Conservation (phyloP, 2,888 invertebrate species). For the Catocala fraxini region DNA sequence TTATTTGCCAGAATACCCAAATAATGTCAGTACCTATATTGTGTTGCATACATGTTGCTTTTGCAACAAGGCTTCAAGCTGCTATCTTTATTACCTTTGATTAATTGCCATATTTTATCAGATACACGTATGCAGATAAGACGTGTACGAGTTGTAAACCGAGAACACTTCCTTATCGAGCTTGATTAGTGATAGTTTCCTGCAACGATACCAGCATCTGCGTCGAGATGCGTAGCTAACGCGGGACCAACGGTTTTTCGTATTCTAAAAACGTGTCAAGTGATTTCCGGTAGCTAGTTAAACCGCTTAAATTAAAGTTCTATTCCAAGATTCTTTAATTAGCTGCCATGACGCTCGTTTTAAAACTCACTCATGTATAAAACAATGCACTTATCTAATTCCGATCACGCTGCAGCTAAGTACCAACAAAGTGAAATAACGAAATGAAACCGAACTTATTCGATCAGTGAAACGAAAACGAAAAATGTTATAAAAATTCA, state of each 20-base stretch:
- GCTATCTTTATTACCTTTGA: constrained; percentile 47
- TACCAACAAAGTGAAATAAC: constrained; percentile 43
- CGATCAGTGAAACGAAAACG: constrained; percentile 81
- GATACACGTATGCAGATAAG: constrained; percentile 45
- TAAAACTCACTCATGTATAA: constrained; percentile 8
- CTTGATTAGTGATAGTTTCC: constrained; percentile 42
- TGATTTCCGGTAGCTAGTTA: constrained; percentile 42
- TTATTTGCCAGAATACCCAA: not conserved
- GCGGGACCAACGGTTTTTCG: constrained; percentile 32
- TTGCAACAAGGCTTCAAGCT: constrained; percentile 15
- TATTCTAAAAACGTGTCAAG: constrained; percentile 42
- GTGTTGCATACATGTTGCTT: constrained; percentile 2
- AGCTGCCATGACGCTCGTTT: constrained; percentile 13
- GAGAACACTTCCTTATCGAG: constrained; percentile 30
- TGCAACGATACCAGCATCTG: constrained; percentile 29
- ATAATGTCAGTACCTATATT: not conserved
- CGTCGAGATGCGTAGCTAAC: constrained; percentile 20
- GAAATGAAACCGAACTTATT: constrained; percentile 60
- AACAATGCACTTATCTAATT: constrained; percentile 52
- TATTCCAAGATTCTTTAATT: constrained; percentile 6
- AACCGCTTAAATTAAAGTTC: constrained; percentile 5
- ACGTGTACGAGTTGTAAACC: constrained; percentile 31
- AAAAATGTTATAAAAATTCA: constrained; percentile 73
- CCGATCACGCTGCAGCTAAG: constrained; percentile 49
- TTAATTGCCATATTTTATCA: constrained; percentile 52